Base-by-base conservation (phyloP, 2,888 invertebrate genomes). In the Microctonus hyperodae region DNA sequence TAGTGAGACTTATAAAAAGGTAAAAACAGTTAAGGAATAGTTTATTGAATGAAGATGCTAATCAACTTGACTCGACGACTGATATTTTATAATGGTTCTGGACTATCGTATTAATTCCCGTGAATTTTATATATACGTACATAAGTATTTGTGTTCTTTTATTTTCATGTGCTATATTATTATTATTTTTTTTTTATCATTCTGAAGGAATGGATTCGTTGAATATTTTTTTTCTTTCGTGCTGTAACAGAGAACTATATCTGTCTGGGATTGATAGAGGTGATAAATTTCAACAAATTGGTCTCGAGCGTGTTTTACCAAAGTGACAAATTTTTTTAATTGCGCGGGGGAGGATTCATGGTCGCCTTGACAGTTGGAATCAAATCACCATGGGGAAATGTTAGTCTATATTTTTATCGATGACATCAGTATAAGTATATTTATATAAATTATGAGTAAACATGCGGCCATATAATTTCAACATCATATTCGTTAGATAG, bases 231-330 rank as follows among this genome's bases (percentile, higher is more conserved):
- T 53, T 53, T n/a, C 25, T 23, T 51, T 23, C 9, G 20, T 53
- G 10, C 28, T 53, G 25, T 53, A 53, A 25, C 53, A 28, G 48
- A 48, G 20, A 48, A 22, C n/a, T 25, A 53, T 25, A 48, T 48
- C 48, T 48, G 37, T 37, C 37, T 37, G 13, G 37, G 37, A 13
- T 22, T 48, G 28, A 53, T 53, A 6, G 53, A 7, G 28, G 28
- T 5, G 28, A 53, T 53, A 53, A 53, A 53, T 53, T 53, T 28
- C 53, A n/a, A 25, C 53, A 53, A 53, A 53, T 53, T 53, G 53
- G 53, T 53, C 28, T 1, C 53, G 28, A 28, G 53, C 28, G 22
- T 53, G 53, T 53, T 53, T 11, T 53, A 53, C 53, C 23, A n/a
- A 6, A 28, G 53, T 53, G 53, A 53, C 53, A 53, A 53, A 53